A percentile compares a stretch with the other conserved stretches of the same genome.
Evolutionary conservation across 2,888 invertebrate species (phyloP).

Genomic region (Tricholauxania praeusta): DNA sequence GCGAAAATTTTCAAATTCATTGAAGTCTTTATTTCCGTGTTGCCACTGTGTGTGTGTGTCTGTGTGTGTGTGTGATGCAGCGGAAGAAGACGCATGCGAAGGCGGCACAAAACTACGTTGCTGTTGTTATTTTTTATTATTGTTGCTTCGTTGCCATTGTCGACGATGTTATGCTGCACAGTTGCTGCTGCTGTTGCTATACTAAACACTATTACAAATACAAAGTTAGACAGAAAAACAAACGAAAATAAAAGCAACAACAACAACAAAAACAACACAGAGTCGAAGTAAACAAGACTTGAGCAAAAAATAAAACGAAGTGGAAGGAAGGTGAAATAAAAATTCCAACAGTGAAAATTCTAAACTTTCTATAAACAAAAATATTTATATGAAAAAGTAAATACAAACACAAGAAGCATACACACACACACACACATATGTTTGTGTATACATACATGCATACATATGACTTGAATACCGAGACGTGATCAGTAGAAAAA

Average conservation of each 20-base stretch:
- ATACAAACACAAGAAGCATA: neutral
- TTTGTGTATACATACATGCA: neutral
- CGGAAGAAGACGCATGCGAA: too few species aligned
- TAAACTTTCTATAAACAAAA: neutral
- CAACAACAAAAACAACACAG: neutral
- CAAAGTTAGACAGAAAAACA: slow-evolving; percentile 6
- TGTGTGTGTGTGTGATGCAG: too few species aligned
- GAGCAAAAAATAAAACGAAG: neutral
- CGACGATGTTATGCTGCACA: neutral
- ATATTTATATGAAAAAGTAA: neutral
- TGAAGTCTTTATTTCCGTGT: slow-evolving; percentile 17
- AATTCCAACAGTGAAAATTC: slow-evolving; percentile 7
- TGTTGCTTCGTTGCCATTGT: slow-evolving; percentile 14
- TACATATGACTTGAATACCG: neutral
- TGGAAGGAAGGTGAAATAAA: neutral
- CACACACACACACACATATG: neutral
- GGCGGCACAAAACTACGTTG: neutral
- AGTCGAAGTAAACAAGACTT: neutral
- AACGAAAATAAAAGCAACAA: neutral
- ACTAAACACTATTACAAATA: slow-evolving; percentile 5
- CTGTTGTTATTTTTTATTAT: slow-evolving; percentile 12
- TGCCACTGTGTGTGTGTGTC: neutral
- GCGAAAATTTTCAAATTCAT: slow-evolving; percentile 26
- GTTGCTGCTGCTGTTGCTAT: neutral
- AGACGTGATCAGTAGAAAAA: neutral